Evolutionary conservation across 2,888 invertebrate species (phyloP).

Genomic region (Ashinkailepas kermadecensis): DNA sequence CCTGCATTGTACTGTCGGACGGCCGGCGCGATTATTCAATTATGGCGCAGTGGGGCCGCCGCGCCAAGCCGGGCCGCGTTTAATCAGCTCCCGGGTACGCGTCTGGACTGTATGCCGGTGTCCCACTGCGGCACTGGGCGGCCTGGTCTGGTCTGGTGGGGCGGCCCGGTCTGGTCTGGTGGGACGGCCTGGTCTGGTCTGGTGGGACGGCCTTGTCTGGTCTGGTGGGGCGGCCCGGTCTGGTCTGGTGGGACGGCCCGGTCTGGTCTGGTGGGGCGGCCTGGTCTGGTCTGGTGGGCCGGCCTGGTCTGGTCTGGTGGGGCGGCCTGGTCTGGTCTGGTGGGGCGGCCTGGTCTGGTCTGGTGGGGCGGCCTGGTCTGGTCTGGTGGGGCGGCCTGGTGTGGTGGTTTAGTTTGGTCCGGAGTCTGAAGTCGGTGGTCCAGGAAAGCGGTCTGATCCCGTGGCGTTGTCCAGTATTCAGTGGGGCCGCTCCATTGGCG

Average conservation of each 20-base stretch:
- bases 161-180: not conserved
- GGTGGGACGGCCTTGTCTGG: not conserved
- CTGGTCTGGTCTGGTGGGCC: not conserved
- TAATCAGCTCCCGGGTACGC: not conserved
- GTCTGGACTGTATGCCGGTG: not conserved
- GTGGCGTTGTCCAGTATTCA: too few relatives aligned
- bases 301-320: not conserved
- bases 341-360: not conserved
- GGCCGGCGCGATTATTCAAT: constrained; percentile 1
- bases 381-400: not conserved
- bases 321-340: too few relatives aligned
- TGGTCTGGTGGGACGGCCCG: not conserved
- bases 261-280: too few relatives aligned
- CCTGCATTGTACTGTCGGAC: not conserved
- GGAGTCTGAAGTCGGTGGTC: too few relatives aligned
- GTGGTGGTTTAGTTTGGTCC: too few relatives aligned
- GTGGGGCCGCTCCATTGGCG: too few relatives aligned
- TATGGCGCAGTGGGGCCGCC: not conserved
- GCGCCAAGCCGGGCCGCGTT: not conserved
- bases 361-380: not conserved
- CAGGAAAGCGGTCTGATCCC: too few relatives aligned
- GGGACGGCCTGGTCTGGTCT: too few relatives aligned
- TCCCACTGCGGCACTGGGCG: not conserved
- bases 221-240: not conserved
- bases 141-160: not conserved